Evolutionary conservation across 1,140 invertebrate genomes (phyloP), one percentile per base, ranked within the genome.

Genomic region (Periplaneta americana): DNA sequence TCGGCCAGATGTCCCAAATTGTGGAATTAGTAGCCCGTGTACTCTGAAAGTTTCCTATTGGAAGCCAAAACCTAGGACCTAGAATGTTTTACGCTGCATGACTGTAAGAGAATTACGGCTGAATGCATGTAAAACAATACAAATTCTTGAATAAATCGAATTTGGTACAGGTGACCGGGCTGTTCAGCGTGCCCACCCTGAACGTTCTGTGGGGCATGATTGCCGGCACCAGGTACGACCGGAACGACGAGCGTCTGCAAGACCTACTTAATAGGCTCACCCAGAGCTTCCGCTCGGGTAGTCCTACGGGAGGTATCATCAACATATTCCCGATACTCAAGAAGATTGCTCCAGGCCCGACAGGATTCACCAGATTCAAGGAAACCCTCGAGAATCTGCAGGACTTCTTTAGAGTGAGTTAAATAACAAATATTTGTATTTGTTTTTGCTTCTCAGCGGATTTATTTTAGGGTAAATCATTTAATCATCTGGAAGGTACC

Each of bases 181-280:
- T 80, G 10, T 80, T 80, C 34, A 57, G 18, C 34, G 18, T 80
- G 18, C 57, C 36, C 3, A 79, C 82, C 8, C 34, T 86, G 35
- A 86, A 86, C 81, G 80, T 84, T 36, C 57, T 86, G 17, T 86
- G 85, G 85, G 36, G 39, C 22, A 75, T 86, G 32, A 79, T 85
- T 17, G 84, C 85, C 22, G 84, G 85, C 15, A 74, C 78, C 13
- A 78, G 81, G 48, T 82, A 75, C 39, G 34, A 37, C 33, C 34
- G 35, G 4, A 35, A 32, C 34, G 82, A 83, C 66, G 34, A 28
- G 33, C 18, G 35, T 32, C 31, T 83, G 10, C 57, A 81, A 34
- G 11, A 74, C 31, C 39, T 82, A 6, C 18, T 82, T 31, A n/a
- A 48, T 66, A 22, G n/a, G 11, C 34, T 78, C n/a, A 78, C 13